phyloP scores from a whole-genome alignment of 53 echinoderm and acorn worm species.

The Astropecten irregularis region DNA sequence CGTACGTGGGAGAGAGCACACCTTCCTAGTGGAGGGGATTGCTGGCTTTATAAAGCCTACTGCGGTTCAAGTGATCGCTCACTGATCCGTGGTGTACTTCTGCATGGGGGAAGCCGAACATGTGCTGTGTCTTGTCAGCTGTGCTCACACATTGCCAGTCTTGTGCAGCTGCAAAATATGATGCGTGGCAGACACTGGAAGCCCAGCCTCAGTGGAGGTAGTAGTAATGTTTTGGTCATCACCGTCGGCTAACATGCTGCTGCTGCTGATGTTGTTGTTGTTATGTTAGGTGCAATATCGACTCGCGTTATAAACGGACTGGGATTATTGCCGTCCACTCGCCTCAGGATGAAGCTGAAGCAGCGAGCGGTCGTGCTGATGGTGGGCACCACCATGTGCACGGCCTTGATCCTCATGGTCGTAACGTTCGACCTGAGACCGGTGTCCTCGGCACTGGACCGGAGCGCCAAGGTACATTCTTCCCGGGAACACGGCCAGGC shows the following conservation, averaged over 20 bases:
- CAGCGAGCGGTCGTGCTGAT: slow-evolving; percentile 42
- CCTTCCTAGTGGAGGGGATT: not conserved
- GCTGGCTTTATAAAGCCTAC: not conserved
- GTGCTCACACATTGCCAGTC: no score
- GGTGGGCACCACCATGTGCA: slow-evolving; percentile 12
- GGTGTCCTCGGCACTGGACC: slow-evolving; percentile 6
- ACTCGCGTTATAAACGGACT: no score
- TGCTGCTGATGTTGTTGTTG: no score
- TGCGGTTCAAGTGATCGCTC: not conserved
- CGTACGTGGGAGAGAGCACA: not conserved
- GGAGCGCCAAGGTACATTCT: not conserved
- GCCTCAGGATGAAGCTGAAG: slow-evolving; percentile 74
- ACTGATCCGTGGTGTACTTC: no score
- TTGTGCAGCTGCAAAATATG: no score
- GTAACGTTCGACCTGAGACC: slow-evolving; percentile 5
- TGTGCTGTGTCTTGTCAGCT: not conserved
- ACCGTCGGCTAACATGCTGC: no score
- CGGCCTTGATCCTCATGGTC: slow-evolving; percentile 38
- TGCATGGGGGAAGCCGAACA: no score
- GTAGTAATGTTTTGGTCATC: no score
- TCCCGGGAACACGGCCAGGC: slow-evolving; percentile 16
- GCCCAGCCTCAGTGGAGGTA: no score
- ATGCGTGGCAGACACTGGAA: no score
- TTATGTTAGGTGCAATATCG: no score
- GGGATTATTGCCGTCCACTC: no score